A percentile compares a stretch with the other conserved stretches of the same genome.
Evolutionary conservation across 2,888 invertebrate species (phyloP).

Genomic region (Gymnoscelis rufifasciata): DNA sequence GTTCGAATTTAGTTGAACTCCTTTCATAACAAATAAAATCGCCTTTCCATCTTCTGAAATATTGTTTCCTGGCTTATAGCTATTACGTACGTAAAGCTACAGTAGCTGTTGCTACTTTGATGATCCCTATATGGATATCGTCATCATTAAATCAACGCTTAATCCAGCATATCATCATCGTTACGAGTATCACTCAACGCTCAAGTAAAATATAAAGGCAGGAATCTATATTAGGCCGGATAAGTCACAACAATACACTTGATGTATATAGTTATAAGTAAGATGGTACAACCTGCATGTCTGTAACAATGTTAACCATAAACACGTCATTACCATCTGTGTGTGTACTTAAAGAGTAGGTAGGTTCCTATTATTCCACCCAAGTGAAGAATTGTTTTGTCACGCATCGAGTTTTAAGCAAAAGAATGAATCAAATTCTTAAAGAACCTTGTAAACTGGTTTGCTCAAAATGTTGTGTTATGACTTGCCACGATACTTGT

Average conservation of each 20-base stretch:
- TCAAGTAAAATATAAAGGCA: no score
- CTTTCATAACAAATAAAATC: constrained; percentile 27
- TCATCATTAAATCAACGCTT: no score
- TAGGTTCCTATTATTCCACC: background rate
- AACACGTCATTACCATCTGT: background rate
- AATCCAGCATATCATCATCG: no score
- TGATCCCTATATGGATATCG: no score
- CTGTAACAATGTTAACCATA: background rate
- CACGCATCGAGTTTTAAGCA: constrained; percentile 1
- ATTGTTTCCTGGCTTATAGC: background rate
- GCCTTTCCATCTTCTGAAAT: background rate
- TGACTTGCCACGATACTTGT: background rate
- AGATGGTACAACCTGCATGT: no score
- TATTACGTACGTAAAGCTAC: no score
- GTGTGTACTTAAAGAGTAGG: background rate
- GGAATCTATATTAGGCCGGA: no score
- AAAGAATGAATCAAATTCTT: background rate
- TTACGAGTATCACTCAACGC: no score
- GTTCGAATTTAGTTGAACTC: constrained; percentile 33
- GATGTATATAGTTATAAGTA: no score
- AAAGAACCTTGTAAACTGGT: constrained; percentile 1
- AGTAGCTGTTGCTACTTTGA: no score
- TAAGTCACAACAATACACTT: no score
- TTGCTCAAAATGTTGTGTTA: background rate
- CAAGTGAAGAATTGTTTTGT: constrained; percentile 2